Conservation (phyloP, 2,797 vertebrate species). For the Tamandua tetradactyla region DNA sequence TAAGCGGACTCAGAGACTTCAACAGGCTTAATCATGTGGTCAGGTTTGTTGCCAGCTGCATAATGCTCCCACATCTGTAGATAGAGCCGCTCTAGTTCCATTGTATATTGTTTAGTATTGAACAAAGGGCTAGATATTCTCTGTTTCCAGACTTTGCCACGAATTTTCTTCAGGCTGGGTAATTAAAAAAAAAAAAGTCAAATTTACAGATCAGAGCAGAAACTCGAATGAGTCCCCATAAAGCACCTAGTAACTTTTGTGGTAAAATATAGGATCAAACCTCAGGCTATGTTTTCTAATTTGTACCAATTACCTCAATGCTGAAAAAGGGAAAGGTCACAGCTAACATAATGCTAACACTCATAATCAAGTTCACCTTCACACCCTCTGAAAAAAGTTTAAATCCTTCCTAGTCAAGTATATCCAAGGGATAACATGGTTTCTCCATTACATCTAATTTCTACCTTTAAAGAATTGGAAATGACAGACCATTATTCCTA, state of each 20-base stretch:
- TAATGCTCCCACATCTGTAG: slow-evolving; percentile 98
- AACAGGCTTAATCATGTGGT: slow-evolving; percentile 93
- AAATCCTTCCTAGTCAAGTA: slow-evolving; percentile 19
- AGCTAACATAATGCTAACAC: background rate
- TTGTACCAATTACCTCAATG: background rate
- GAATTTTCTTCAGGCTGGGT: slow-evolving; percentile 95
- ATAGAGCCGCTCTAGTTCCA: slow-evolving; percentile 96
- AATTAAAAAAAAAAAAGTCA: slow-evolving; percentile 29
- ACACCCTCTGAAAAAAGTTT: background rate
- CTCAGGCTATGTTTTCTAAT: slow-evolving; percentile 5
- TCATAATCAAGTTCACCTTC: background rate
- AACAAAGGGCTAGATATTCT: slow-evolving; percentile 98
- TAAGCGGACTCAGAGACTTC: slow-evolving; percentile 93
- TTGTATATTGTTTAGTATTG: slow-evolving; percentile 98
- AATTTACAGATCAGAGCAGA: slow-evolving; percentile 46
- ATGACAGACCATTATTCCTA: background rate
- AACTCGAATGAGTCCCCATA: background rate
- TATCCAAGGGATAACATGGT: background rate
- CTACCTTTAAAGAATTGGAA: background rate
- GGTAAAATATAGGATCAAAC: background rate
- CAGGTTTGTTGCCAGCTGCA: slow-evolving; percentile 92
- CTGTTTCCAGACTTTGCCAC: slow-evolving; percentile 97
- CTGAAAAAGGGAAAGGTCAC: slow-evolving; percentile 11
- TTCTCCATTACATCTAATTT: background rate
- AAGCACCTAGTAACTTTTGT: background rate